Evolutionary conservation across 2,797 vertebrate genomes (phyloP), one percentile per base, ranked within the genome.

Genomic region (Artibeus jamaicensis): DNA sequence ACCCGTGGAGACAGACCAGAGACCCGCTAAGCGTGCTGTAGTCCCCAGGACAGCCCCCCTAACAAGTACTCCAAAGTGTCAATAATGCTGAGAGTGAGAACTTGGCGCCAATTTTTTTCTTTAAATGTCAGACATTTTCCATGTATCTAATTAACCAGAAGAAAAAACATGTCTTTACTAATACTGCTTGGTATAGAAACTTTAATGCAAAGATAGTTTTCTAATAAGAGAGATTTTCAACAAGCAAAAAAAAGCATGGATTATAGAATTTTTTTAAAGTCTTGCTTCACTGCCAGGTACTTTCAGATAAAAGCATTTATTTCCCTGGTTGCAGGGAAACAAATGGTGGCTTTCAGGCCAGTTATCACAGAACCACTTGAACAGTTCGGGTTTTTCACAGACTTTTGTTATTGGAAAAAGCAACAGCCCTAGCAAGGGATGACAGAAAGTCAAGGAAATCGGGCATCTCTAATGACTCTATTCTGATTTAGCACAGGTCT

Each of bases 361-460:
- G 10, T 73, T 84, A 84, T 65, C 70, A 82, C 3, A 22, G 68
- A 11, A 68, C 34, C 26, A 55, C 21, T 74, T 74, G 82, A 68
- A 73, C 18, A 62, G 26, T 32, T 73, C 32, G 11, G 4, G 6
- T 86, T 65, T 90, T 79, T 74, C 46, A 46, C 21, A 87, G 84
- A 87, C 29, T 76, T 70, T 48, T 89, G 3, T 65, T 91, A 81
- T 18, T 94, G 71, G 57, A 76, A 93, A 95, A 86, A 91, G 9
- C 18, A 87, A 10, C 14, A 55, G 11, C 6, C 55, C 32, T 53
- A 90, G 29, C 89, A 96, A 91, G 9, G 14, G 22, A 74, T 87
- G 73, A 85, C 59, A 94, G 77, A 84, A 93, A 39, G 18, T 83
- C 24, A 62, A 71, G 44, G 21, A 46, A 84, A 81, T 89, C 12